Evolutionary conservation across 2,797 vertebrate genomes (phyloP).

Genomic region (Phyllotis vaccarum): DNA sequence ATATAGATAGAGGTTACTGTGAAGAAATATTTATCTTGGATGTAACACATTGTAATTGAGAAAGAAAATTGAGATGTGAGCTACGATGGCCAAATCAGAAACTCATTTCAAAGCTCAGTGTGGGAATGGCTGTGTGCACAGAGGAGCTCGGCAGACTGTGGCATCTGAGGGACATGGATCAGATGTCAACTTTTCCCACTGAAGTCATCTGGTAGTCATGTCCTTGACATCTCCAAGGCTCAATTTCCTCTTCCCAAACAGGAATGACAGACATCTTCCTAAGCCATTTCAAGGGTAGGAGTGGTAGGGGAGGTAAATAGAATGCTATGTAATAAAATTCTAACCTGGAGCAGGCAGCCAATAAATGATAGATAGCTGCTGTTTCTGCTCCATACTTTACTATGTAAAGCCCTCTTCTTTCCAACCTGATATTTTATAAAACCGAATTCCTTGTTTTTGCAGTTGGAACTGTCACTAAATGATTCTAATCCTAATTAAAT

Average conservation of each 20-base stretch:
- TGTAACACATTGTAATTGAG: conserved; percentile 71
- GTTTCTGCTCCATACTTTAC: conserved; percentile 17
- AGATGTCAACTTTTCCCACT: conserved; percentile 3
- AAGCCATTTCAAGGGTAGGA: not conserved
- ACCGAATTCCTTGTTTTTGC: not conserved
- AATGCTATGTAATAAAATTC: not conserved
- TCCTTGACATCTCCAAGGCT: not conserved
- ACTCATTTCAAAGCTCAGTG: conserved; percentile 46
- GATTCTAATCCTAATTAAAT: conserved; percentile 47
- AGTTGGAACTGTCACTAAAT: conserved; percentile 6
- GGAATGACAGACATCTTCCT: not conserved
- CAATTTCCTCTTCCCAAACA: conserved; percentile 13
- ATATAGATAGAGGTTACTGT: conserved; percentile 63
- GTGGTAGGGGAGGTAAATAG: not conserved
- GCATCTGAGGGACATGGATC: not conserved
- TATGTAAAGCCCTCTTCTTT: conserved; percentile 6
- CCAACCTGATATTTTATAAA: not conserved
- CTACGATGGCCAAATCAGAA: conserved; percentile 35
- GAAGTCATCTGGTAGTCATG: not conserved
- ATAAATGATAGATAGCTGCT: not conserved
- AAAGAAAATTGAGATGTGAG: conserved; percentile 70
- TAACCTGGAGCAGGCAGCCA: not conserved
- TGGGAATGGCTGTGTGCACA: not conserved
- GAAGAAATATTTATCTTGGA: conserved; percentile 80
- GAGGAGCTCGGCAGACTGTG: conserved; percentile 17